Percentiles rank a stretch among this genome's conserved stretches.
These are phyloP conservation scores for Drosophila incognita DNA, from an alignment of 2,888 invertebrate genomes.

Conservation along the genomic window DNA sequence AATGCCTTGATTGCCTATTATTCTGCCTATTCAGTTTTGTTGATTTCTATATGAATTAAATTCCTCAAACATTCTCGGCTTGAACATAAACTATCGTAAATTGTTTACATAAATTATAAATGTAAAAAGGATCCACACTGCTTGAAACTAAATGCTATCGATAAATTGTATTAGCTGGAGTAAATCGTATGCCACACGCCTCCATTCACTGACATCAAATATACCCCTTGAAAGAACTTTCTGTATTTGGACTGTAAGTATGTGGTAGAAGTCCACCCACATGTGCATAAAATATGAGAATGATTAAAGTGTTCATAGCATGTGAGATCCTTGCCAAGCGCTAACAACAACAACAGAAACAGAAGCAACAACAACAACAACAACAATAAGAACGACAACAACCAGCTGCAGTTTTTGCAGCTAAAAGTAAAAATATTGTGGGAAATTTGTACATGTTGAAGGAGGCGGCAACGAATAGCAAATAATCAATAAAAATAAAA, in stretches of 20 bases:
- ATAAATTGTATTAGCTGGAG: conserved; percentile 11
- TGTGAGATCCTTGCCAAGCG: conserved; percentile 60
- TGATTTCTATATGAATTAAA: no score
- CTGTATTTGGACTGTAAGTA: not conserved
- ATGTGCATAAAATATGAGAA: conserved; percentile 74
- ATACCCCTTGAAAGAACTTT: conserved; percentile 3
- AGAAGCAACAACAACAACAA: conserved; percentile 22
- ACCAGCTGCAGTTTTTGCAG: conserved; percentile 41
- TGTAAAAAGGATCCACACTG: not conserved
- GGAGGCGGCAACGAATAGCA: conserved; percentile 53
- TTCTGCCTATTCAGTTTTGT: not conserved
- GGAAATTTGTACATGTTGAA: conserved; percentile 67
- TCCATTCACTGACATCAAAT: conserved; percentile 3
- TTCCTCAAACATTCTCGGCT: not conserved
- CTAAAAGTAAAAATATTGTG: conserved; percentile 64
- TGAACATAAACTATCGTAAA: not conserved
- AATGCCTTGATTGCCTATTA: not conserved
- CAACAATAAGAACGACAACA: conserved; percentile 3
- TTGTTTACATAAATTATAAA: not conserved
- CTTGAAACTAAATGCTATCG: not conserved
- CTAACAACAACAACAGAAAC: conserved; percentile 21
- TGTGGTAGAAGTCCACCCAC: conserved; percentile 27
- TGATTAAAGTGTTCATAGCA: conserved; percentile 77
- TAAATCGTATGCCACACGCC: conserved; percentile 9
- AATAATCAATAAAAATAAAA: conserved; percentile 81